Conservation (phyloP, 2,113 vertebrate genomes). For the Anguilla rostrata region DNA sequence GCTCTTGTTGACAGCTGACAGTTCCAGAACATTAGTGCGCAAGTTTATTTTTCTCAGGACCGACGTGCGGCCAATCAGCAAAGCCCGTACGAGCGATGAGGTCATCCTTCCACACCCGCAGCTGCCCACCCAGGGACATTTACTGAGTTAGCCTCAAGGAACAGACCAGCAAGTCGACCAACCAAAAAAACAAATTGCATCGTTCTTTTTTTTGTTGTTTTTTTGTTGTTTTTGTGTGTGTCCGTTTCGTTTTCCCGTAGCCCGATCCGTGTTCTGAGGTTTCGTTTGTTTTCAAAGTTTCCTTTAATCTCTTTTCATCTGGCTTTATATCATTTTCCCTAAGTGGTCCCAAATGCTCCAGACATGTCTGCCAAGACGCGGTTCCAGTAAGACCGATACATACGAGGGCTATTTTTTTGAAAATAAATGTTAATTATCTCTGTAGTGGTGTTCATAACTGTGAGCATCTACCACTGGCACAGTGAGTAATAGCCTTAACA, state of each 20-base stretch:
- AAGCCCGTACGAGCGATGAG: not conserved
- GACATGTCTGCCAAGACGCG: constrained; percentile 58
- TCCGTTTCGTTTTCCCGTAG: constrained; percentile 27
- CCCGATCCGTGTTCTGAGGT: constrained; percentile 64
- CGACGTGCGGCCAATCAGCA: not conserved
- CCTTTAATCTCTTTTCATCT: constrained; percentile 74
- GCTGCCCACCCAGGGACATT: constrained; percentile 1
- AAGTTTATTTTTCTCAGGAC: not conserved
- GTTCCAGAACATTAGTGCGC: not conserved
- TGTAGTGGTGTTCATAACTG: constrained; percentile 59
- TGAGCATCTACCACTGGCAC: constrained; percentile 54
- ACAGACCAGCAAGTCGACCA: not conserved
- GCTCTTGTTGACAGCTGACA: not conserved
- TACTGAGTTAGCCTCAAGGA: constrained; percentile 4
- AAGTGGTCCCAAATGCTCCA: constrained; percentile 77
- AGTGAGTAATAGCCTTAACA: constrained; percentile 55
- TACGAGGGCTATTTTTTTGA: constrained; percentile 67
- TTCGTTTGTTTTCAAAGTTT: constrained; percentile 63
- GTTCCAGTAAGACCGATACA: constrained; percentile 72
- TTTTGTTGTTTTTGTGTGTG: no score
- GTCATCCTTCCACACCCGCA: not conserved
- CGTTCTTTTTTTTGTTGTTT: constrained; percentile 32
- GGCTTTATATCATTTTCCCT: constrained; percentile 71
- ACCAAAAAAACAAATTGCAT: constrained; percentile 13
- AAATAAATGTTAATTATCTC: constrained; percentile 71